Evolutionary conservation across 2,888 invertebrate species (phyloP).

Genomic region (Hypomecis atomaria): DNA sequence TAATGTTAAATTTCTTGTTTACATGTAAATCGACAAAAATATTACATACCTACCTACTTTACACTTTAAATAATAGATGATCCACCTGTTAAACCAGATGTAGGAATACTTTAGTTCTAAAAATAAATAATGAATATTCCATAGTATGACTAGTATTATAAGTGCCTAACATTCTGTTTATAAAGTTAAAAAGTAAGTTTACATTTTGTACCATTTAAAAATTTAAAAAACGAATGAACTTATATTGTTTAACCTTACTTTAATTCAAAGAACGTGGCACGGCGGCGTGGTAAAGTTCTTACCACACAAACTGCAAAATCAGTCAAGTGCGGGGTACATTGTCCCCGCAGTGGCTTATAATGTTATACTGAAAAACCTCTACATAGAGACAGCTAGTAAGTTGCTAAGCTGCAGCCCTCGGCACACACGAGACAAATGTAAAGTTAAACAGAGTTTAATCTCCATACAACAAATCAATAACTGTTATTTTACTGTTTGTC

Average conservation of each 20-base stretch:
- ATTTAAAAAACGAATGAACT: background rate
- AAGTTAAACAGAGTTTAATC: conserved; percentile 10
- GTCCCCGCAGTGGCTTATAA: conserved; percentile 31
- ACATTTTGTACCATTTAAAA: background rate
- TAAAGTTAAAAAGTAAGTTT: background rate
- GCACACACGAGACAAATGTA: conserved; percentile 26
- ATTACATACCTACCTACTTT: too few species aligned
- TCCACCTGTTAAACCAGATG: too few species aligned
- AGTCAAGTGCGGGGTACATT: conserved; percentile 34
- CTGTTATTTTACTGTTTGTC: too few species aligned
- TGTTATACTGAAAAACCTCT: conserved; percentile 34
- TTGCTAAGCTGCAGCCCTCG: conserved; percentile 40
- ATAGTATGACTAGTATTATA: too few species aligned
- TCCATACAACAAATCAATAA: background rate
- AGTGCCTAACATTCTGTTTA: too few species aligned
- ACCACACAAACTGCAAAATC: conserved; percentile 32
- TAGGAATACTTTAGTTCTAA: too few species aligned
- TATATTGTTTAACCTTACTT: conserved; percentile 15
- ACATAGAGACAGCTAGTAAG: conserved; percentile 43
- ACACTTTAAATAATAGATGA: too few species aligned
- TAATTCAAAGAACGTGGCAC: background rate
- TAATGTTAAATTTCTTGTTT: too few species aligned
- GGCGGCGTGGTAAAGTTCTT: background rate
- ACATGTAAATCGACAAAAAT: too few species aligned
- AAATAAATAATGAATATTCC: too few species aligned